Evolutionary conservation across 2,888 invertebrate genomes (phyloP), one percentile per base, ranked within the genome.

Genomic region (Brenthis ino): DNA sequence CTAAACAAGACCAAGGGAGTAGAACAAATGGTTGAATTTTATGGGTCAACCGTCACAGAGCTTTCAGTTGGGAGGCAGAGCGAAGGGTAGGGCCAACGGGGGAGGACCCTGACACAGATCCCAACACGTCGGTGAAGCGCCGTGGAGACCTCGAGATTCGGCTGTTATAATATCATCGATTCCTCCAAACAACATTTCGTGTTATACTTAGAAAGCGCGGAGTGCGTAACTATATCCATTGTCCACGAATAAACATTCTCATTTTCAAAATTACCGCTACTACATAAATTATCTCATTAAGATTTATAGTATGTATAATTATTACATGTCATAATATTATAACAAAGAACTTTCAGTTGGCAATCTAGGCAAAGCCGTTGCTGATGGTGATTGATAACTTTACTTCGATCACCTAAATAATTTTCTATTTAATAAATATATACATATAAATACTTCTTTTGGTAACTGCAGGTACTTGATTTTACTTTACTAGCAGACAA

Each of bases 101-200:
- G 87, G 86, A 85, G 87, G 85, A 89, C 93, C 92, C 89, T 92
- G 93, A 93, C 93, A 92, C 88, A 91, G 91, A 91, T 91, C 88
- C 86, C 80, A 84, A 86, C 86, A 85, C 88, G 89, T 91, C 90
- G 89, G 87, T 83, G 85, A 83, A 86, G 82, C 86, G 61, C 82
- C 75, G 84, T 80, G 82, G 84, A 86, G 89, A 85, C 88, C 89
- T 88, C 87, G 86, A 87, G 85, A 89, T 88, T 90, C 85, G 88
- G 86, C 81, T 87, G 85, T 84, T 86, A 77, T 74, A 75, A 84
- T 85, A 87, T 87, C 91, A 91, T 91, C 86, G 91, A 91, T 91
- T 90, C 88, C 84, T 86, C 83, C 78, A 82, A 85, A 82, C 85
- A 86, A 82, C 84, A 85, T 80, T 80, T 81, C 80, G 82, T 81